Conservation (phyloP, 2,888 invertebrate species). For the Helicoverpa assulta region DNA sequence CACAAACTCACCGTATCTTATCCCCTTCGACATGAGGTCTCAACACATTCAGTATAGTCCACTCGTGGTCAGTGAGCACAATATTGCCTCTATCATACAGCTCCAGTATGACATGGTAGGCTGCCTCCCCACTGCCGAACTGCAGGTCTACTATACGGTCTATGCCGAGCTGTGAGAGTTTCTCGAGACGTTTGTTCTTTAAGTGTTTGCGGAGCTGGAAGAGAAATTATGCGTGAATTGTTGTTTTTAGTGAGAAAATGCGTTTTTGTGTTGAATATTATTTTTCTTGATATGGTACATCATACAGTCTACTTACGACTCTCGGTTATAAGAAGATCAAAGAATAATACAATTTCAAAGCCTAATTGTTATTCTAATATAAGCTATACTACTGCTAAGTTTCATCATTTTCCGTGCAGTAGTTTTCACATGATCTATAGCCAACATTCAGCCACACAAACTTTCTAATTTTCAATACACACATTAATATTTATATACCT, state of each 20-base stretch:
- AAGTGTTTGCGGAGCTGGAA: slow-evolving; percentile 97
- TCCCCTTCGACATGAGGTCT: slow-evolving; percentile 98
- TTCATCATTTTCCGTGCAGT: no score
- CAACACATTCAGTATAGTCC: slow-evolving; percentile 97
- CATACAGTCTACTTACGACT: no score
- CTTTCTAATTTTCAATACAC: no score
- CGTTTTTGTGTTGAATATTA: no score
- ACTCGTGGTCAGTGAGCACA: slow-evolving; percentile 96
- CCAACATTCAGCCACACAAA: no score
- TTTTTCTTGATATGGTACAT: no score
- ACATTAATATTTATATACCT: slow-evolving; percentile 87
- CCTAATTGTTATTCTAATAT: no score
- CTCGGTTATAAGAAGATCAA: no score
- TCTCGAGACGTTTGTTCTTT: slow-evolving; percentile 97
- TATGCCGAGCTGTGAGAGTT: slow-evolving; percentile 95
- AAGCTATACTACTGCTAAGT: no score
- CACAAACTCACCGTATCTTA: slow-evolving; percentile 91
- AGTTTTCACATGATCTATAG: no score
- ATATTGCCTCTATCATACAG: slow-evolving; percentile 99
- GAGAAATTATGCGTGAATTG: background rate
- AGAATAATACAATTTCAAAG: no score
- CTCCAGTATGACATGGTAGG: slow-evolving; percentile 98
- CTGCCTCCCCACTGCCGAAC: slow-evolving; percentile 98
- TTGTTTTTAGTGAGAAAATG: no score
- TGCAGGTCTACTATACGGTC: slow-evolving; percentile 98